Evolutionary conservation across 2,888 invertebrate species (phyloP), one percentile per base, ranked within the genome.

Genomic region (Drosophila percnosoma): DNA sequence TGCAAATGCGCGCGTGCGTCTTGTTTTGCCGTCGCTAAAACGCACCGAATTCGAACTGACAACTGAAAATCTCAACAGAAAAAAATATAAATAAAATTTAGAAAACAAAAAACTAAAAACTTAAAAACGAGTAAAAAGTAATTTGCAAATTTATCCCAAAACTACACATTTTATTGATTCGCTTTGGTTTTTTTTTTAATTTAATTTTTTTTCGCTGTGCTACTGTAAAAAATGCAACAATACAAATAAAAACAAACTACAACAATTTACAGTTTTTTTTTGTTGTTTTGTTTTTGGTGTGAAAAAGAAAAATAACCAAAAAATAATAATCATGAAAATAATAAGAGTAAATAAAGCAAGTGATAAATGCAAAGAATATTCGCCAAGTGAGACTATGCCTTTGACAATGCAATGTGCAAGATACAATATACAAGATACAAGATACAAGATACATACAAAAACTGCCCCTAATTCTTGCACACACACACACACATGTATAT

Each of bases 11-110:
- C 70, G 73, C 71, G 74, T 82, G 79, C 77, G 79, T 76, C 58
- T 78, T 71, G 75, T 77, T 87, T 90, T 89, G 84, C 90, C 90
- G 89, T 89, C 89, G 90, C 90, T 83, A 87, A 90, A 86, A 83
- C 75, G 64, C 27, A 54, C 45, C 45, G 15, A 45, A 45, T 45
- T 24, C 45, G 48, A 69, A 55, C 45, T 55, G 53, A 52, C 60
- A 62, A 55, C 42, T 27, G 27, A 59, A 49, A n/a, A 27, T 13
- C 18, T 49, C 38, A n/a, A 51, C 2, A 38, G 29, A 48, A 45
- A 10, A 6, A 38, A 1, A n/a, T 4, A 40, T 2, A 4, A n/a
- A 40, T 10, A 38, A 7, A 13, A 45, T 4, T 21, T 10, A n/a
- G 5, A 29, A 18, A 51, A 34, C 13, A 52, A 31, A 38, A 40